Base-by-base conservation (phyloP, 92 coral and sea anemone species). In the Umimayanthus kanabou region DNA sequence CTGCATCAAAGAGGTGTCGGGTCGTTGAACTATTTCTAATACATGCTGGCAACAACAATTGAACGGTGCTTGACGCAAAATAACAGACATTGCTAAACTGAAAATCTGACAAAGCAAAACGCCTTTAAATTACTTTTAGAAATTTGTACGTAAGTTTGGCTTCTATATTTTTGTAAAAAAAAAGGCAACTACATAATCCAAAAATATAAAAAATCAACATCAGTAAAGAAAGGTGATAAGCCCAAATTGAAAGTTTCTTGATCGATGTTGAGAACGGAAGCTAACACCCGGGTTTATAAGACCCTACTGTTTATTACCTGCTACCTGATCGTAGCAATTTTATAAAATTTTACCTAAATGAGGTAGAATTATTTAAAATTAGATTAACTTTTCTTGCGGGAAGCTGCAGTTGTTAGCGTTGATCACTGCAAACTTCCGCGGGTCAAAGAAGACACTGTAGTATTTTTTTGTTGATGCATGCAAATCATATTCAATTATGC, bases 31-130 rank as follows among this genome's bases (percentile, higher is more conserved):
- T 67, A 57, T 69, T 65, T 18, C 87, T 25, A 13, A 25, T 25
- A 10, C 87, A 83, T 47, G 87, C 87, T 83, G 87, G 42, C 87
- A 83, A 83, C n/a, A 18, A 83, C 87, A 80, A 80, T 80, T 33
- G 73, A 57, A 80, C 20, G 14, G 71, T 25, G 23, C 85, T 58
- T 80, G 85, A 80, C 71, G 72, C 49, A 80, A 80, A 23, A 80
- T 80, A 83, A 83, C 64, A 83, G 47, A 15, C 53, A 69, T 83
- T 9, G 42, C 78, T 71, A 83, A 75, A 26, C 77, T 30, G 18
- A 83, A 26, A 69, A 47, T 83, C 43, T 83, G 28, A 71, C 78
- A 83, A 83, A 43, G 65, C 25, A 29, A 83, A 70, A 71, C 37
- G 78, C 39, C 14, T 83, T 20, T 69, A 69, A 42, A 28, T 25